phyloP scores from a whole-genome alignment of 2,888 invertebrate species.

The Ophonus ardosiacus region DNA sequence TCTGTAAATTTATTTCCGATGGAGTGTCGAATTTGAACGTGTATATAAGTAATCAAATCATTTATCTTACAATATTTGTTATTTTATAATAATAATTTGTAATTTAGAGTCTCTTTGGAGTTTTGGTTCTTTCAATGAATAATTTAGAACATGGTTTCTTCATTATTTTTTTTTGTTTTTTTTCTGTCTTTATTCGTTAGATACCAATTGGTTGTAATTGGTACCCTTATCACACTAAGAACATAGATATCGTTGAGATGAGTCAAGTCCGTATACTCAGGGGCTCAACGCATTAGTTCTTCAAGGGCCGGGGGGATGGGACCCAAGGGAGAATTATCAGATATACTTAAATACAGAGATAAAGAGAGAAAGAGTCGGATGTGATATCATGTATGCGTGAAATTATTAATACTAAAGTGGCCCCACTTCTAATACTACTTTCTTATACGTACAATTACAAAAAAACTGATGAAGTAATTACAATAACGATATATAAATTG shows the following conservation, averaged over 20 bases:
- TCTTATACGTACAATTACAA: not conserved
- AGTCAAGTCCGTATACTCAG: slow-evolving; percentile 64
- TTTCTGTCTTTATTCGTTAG: slow-evolving; percentile 52
- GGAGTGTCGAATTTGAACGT: slow-evolving; percentile 63
- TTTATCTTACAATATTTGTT: slow-evolving; percentile 59
- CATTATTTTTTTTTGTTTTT: slow-evolving; percentile 67
- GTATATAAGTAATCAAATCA: slow-evolving; percentile 61
- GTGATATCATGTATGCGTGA: slow-evolving; percentile 49
- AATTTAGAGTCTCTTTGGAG: slow-evolving; percentile 73
- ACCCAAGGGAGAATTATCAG: slow-evolving; percentile 47
- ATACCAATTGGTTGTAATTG: slow-evolving; percentile 54
- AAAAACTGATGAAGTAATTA: slow-evolving; percentile 18
- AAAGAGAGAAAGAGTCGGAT: slow-evolving; percentile 49
- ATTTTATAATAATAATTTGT: slow-evolving; percentile 66
- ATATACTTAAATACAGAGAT: slow-evolving; percentile 50
- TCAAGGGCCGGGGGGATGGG: slow-evolving; percentile 27
- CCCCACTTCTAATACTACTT: slow-evolving; percentile 24
- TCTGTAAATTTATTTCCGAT: slow-evolving; percentile 62
- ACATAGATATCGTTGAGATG: slow-evolving; percentile 64
- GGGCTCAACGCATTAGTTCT: slow-evolving; percentile 52
- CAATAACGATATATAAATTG: slow-evolving; percentile 1
- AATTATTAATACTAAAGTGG: slow-evolving; percentile 36
- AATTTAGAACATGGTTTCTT: slow-evolving; percentile 77
- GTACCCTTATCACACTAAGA: slow-evolving; percentile 65
- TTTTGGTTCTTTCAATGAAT: slow-evolving; percentile 74